These are phyloP conservation scores for Napeogenes inachia DNA, from an alignment of 2,888 invertebrate genomes.

Conservation along the genomic window DNA sequence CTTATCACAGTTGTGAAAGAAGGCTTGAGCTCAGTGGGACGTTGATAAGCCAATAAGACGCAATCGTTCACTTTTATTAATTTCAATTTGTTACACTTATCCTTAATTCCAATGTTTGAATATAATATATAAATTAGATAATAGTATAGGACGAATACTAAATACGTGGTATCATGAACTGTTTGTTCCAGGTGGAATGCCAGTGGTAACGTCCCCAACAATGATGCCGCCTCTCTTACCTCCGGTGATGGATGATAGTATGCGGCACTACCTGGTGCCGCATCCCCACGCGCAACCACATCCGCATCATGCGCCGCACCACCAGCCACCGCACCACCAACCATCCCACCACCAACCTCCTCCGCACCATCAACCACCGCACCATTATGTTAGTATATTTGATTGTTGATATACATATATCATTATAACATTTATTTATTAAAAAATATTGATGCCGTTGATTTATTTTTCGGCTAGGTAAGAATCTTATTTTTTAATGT, in stretches of 20 bases:
- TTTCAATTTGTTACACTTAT: too few species aligned
- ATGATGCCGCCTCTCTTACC: constrained; percentile 89
- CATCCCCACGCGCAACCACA: constrained; percentile 68
- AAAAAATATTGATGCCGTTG: neutral
- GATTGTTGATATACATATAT: neutral
- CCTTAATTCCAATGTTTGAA: too few species aligned
- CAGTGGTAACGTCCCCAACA: constrained; percentile 89
- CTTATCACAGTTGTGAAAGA: too few species aligned
- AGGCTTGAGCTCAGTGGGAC: too few species aligned
- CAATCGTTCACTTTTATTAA: too few species aligned
- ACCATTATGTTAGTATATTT: constrained; percentile 81
- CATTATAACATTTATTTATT: neutral
- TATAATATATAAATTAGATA: too few species aligned
- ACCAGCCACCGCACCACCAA: constrained; percentile 82
- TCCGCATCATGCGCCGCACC: constrained; percentile 74
- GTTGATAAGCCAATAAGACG: too few species aligned
- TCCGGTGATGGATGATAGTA: constrained; percentile 93
- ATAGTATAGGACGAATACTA: too few species aligned
- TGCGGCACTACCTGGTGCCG: constrained; percentile 90
- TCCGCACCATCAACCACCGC: constrained; percentile 77
- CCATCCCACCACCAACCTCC: constrained; percentile 87
- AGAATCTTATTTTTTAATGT: too few species aligned
- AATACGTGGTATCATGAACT: neutral
- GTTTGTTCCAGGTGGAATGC: constrained; percentile 78
- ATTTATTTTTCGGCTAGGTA: neutral